Percentiles rank a stretch among this genome's conserved stretches.
These are phyloP conservation scores for Ligdia adustata DNA, from an alignment of 2,888 invertebrate genomes.

Conservation along the genomic window DNA sequence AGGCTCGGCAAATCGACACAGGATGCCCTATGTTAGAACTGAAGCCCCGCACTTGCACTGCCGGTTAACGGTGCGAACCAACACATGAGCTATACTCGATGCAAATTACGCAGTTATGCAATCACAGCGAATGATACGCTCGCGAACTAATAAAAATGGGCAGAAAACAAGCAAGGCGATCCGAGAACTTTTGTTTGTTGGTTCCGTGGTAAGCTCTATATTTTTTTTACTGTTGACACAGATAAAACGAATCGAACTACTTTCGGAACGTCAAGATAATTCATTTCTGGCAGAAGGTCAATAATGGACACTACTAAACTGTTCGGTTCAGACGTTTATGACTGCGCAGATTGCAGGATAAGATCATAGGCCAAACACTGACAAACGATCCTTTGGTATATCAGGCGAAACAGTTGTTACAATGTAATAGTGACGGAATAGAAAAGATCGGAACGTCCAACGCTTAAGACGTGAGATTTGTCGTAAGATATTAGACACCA, in stretches of 20 bases:
- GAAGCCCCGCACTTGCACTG: constrained; percentile 49
- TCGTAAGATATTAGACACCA: constrained; percentile 41
- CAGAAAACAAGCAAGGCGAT: constrained; percentile 37
- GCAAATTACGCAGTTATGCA: constrained; percentile 47
- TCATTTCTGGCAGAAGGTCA: constrained; percentile 17
- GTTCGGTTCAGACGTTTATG: constrained; percentile 27
- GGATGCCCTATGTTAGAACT: constrained; percentile 41
- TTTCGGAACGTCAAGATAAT: constrained; percentile 11
- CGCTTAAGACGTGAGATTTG: constrained; percentile 31
- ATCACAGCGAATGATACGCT: constrained; percentile 49
- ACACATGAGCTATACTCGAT: constrained; percentile 56
- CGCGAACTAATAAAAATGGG: constrained; percentile 49
- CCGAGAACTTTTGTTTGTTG: constrained; percentile 34
- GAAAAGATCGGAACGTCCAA: constrained; percentile 35
- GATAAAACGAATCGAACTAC: constrained; percentile 12
- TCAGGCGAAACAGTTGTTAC: constrained; percentile 48
- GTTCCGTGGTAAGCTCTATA: constrained; percentile 21
- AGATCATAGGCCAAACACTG: constrained; percentile 28
- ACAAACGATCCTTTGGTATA: constrained; percentile 27
- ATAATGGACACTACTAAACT: constrained; percentile 24
- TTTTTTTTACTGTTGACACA: constrained; percentile 12
- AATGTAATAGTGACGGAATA: constrained; percentile 37
- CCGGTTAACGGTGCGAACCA: constrained; percentile 48
- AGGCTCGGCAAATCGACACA: constrained; percentile 39
- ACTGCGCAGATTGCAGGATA: constrained; percentile 24